These are phyloP conservation scores for Paratrypauchen microcephalus DNA, from an alignment of 2,797 vertebrate species.

Conservation along the genomic window DNA sequence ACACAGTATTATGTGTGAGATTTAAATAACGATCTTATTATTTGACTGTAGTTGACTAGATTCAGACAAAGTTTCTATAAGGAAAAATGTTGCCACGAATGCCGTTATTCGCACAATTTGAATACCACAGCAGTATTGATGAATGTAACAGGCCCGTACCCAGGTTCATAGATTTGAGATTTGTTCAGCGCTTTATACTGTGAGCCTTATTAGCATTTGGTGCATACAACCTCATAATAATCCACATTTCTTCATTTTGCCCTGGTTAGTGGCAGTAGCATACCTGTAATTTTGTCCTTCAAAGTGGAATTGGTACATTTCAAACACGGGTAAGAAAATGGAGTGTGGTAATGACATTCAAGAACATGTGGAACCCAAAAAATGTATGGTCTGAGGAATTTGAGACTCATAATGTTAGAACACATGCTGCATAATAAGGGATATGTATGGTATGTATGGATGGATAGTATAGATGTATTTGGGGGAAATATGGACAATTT, in stretches of 20 bases:
- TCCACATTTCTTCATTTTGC: background rate
- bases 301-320: too few relatives aligned
- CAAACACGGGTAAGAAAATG: background rate
- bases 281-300: background rate
- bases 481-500: background rate
- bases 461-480: too few relatives aligned
- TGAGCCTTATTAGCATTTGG: background rate
- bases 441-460: background rate
- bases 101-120: too few relatives aligned
- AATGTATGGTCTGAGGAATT: background rate
- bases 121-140: background rate
- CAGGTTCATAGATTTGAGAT: background rate
- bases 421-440: background rate
- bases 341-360: background rate
- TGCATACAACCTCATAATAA: background rate
- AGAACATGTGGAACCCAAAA: background rate
- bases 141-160: background rate
- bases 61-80: background rate
- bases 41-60: background rate
- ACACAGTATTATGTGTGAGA: background rate
- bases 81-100: background rate
- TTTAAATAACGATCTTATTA: background rate
- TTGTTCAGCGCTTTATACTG: background rate
- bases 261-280: too few relatives aligned
- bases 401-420: background rate